A percentile compares a stretch with the other conserved stretches of the same genome.
These are phyloP conservation scores for Amorpha juglandis DNA, from an alignment of 2,888 invertebrate species.

Conservation along the genomic window DNA sequence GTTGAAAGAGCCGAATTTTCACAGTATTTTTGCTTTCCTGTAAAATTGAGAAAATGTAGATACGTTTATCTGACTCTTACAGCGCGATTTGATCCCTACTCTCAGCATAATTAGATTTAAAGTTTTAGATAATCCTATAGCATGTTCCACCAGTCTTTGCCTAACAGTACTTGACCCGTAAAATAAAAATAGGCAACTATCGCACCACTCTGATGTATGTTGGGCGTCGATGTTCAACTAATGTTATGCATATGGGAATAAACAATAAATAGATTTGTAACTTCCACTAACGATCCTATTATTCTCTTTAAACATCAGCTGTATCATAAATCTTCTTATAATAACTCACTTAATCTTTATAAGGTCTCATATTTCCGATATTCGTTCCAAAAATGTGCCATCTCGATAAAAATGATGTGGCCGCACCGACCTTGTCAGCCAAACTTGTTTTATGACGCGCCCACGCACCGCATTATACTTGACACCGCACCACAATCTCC, in stretches of 20 bases:
- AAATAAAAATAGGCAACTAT: no score
- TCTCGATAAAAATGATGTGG: constrained; percentile 5
- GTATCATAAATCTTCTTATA: neutral
- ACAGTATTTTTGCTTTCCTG: no score
- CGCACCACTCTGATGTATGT: no score
- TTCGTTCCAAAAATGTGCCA: neutral
- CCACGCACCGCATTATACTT: neutral
- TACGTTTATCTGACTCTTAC: no score
- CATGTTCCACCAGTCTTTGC: no score
- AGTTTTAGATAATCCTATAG: neutral
- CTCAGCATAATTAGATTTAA: no score
- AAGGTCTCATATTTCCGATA: neutral
- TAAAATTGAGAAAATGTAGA: no score
- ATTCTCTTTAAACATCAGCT: neutral
- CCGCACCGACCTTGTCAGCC: neutral
- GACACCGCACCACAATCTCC: neutral
- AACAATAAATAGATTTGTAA: neutral
- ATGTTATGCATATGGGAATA: no score
- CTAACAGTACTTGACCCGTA: no score
- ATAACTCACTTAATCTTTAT: neutral
- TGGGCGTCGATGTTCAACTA: no score
- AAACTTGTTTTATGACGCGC: constrained; percentile 11
- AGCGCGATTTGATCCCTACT: no score
- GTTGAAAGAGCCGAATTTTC: no score
- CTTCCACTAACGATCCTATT: neutral